Percentiles rank a stretch among this genome's conserved stretches.
These are phyloP conservation scores for Bellardia bayeri DNA, from an alignment of 2,888 invertebrate genomes.

Conservation along the genomic window DNA sequence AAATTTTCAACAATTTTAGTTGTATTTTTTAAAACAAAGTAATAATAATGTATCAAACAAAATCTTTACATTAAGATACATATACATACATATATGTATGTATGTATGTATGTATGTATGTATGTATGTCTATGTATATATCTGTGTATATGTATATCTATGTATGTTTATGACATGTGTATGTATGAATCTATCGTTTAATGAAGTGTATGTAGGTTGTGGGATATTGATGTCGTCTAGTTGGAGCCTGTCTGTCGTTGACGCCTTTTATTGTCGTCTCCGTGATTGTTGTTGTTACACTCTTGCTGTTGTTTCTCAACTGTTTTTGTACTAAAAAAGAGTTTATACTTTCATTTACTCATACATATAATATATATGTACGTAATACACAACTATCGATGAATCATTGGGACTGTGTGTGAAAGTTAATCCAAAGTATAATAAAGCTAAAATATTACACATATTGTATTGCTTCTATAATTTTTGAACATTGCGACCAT, in stretches of 20 bases:
- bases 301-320: slow-evolving; percentile 6
- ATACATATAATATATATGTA: background rate
- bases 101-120: background rate
- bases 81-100: too few relatives aligned
- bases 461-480: background rate
- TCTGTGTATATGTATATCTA: background rate
- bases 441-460: background rate
- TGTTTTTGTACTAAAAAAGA: slow-evolving; percentile 37
- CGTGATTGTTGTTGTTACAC: background rate
- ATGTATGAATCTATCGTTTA: slow-evolving; percentile 19
- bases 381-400: background rate
- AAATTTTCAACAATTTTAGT: slow-evolving; percentile 12
- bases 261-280: slow-evolving; percentile 62
- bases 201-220: slow-evolving; percentile 22
- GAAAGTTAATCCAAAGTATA: background rate
- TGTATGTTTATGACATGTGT: background rate
- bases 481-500: slow-evolving; percentile 15
- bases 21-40: slow-evolving; percentile 12
- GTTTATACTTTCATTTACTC: slow-evolving; percentile 3
- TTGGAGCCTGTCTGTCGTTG: slow-evolving; percentile 68
- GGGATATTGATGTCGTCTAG: slow-evolving; percentile 55
- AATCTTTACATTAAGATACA: background rate
- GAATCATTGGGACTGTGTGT: background rate
- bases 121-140: background rate
- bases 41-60: slow-evolving; percentile 14